Evolutionary conservation across 2,797 vertebrate genomes (phyloP), one percentile per base, ranked within the genome.

Genomic region (Sebastes dallii): DNA sequence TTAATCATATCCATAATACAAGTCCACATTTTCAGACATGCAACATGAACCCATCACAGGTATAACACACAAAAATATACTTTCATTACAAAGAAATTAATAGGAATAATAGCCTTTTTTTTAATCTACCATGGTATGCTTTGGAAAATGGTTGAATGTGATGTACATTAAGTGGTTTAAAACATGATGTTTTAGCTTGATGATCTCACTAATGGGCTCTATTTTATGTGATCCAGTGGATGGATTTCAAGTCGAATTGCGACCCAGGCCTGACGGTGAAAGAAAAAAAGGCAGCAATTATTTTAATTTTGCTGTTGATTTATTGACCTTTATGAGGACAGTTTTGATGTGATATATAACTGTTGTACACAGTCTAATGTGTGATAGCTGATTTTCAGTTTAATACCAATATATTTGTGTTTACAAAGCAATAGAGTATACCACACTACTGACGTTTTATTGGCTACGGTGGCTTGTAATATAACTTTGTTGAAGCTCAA

Each of bases 261-360:
- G 32, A 60, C 67, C 39, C 75, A 0, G 67, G n/a, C 79, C 73
- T 82, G 50, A 71, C 8, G 10, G 55, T 72, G 70, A 74, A 75
- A 72, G 14, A 70, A 79, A 3, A 58, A 7, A 58, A 14, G 2
- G n/a, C 66, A 61, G 72, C 64, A 80, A 42, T 1, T 7, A 50
- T 2, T 70, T 88, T 83, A 32, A 34, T 64, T 73, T 87, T 80
- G 69, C 66, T 54, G 42, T 69, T 77, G 52, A 83, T 86, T 86
- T 74, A 62, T 86, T 86, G 72, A 74, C 55, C 56, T 59, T 71
- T 25, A 68, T 88, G 42, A 77, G 66, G 68, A 80, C 76, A 6
- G 66, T 68, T 46, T 73, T 56, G 25, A 7, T 70, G 62, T 78
- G 61, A 83, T 36, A n/a, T 54, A n/a, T 54, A 61, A 65, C 75